Percentiles rank a stretch among this genome's conserved stretches.
phyloP scores from a whole-genome alignment of 1,140 invertebrate species.

The Euura lappo region DNA sequence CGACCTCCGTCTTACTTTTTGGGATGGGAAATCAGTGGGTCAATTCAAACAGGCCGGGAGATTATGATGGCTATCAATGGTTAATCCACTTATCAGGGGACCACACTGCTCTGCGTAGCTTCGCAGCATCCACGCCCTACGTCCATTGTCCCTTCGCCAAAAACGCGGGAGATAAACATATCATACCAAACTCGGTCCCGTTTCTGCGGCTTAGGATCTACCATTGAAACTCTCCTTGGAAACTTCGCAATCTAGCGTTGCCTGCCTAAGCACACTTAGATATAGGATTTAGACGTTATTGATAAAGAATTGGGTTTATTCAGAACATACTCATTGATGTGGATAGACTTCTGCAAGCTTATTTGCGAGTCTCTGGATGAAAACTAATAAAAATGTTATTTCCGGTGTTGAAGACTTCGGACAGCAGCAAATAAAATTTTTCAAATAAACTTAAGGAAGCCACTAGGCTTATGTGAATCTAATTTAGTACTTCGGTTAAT shows the following conservation, averaged over 20 bases:
- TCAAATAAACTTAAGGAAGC: neutral
- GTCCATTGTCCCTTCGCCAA: slow-evolving; percentile 2
- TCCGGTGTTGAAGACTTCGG: too few relatives aligned
- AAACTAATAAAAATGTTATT: too few relatives aligned
- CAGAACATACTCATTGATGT: too few relatives aligned
- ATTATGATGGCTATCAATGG: slow-evolving; percentile 31
- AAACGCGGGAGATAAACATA: neutral
- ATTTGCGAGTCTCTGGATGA: too few relatives aligned
- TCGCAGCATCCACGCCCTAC: neutral
- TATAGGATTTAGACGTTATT: too few relatives aligned
- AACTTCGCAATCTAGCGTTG: too few relatives aligned
- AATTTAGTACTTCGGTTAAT: neutral
- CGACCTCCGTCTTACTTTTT: neutral
- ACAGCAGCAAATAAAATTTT: neutral
- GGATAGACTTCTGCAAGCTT: too few relatives aligned
- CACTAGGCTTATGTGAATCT: neutral
- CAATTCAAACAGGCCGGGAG: slow-evolving; percentile 19
- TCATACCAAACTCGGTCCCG: neutral
- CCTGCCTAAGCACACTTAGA: too few relatives aligned
- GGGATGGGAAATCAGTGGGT: slow-evolving; percentile 8
- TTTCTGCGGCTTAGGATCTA: too few relatives aligned
- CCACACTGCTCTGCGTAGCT: neutral
- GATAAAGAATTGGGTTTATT: too few relatives aligned
- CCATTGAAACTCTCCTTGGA: too few relatives aligned
- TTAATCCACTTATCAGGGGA: slow-evolving; percentile 38